Evolutionary conservation across 1,140 invertebrate species (phyloP).

Genomic region (Rhopalosiphum maidis): DNA sequence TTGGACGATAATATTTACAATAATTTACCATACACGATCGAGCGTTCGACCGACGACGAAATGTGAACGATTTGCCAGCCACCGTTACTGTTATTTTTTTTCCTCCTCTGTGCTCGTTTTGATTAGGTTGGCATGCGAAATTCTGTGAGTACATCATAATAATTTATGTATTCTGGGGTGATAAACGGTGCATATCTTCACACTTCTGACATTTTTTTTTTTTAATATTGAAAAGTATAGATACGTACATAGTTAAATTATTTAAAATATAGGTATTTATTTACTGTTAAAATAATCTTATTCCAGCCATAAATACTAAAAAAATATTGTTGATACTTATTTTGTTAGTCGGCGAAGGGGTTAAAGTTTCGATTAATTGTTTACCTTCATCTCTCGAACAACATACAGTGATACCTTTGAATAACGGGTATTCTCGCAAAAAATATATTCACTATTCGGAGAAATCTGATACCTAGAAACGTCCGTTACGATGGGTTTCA

Average conservation of each 20-base stretch:
- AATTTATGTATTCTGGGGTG: not conserved
- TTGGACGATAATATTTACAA: not conserved
- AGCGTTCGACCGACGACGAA: not conserved
- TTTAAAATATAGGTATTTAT: not conserved
- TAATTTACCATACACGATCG: not conserved
- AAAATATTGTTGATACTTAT: not conserved
- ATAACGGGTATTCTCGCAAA: not conserved
- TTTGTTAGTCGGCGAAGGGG: not conserved
- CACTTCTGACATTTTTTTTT: not conserved
- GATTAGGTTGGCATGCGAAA: not conserved
- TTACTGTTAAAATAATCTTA: not conserved
- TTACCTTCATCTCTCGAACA: not conserved
- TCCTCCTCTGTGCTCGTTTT: not conserved
- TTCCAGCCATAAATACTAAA: not conserved
- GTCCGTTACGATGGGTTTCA: not conserved
- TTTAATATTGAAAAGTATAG: not conserved
- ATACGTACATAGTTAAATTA: not conserved
- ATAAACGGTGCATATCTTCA: not conserved
- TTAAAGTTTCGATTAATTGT: not conserved
- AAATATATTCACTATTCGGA: not conserved
- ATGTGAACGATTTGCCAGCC: not conserved
- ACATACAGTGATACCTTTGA: not conserved
- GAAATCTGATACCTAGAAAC: not conserved
- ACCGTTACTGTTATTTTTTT: not conserved
- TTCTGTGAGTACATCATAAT: not conserved